Conservation (phyloP, 2,113 vertebrate genomes). For the Danionella cerebrum region DNA sequence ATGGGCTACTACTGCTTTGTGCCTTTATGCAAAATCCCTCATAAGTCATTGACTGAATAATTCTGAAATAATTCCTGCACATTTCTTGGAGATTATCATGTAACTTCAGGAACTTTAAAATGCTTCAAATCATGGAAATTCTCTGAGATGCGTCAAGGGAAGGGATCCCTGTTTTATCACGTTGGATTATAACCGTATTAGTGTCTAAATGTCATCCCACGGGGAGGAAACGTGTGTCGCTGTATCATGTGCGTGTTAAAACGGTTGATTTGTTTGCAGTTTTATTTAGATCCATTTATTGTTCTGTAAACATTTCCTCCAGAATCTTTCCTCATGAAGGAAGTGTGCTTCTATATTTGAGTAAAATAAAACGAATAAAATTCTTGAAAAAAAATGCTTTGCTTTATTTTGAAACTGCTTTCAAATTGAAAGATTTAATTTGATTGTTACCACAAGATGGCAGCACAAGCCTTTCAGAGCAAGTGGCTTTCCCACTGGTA, state of each 20-base stretch:
- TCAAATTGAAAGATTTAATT: not conserved
- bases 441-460: slow-evolving; percentile 28
- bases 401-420: not conserved
- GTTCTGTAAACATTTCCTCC: slow-evolving; percentile 64
- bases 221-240: slow-evolving; percentile 43
- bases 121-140: slow-evolving; percentile 26
- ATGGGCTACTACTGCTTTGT: slow-evolving; percentile 63
- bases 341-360: slow-evolving; percentile 73
- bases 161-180: slow-evolving; percentile 11
- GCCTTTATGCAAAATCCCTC: slow-evolving; percentile 67
- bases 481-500: not conserved
- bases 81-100: slow-evolving; percentile 39
- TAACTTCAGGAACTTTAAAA: slow-evolving; percentile 43
- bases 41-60: slow-evolving; percentile 44
- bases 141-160: slow-evolving; percentile 22
- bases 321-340: slow-evolving; percentile 61
- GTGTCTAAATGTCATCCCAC: slow-evolving; percentile 40
- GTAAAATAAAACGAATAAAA: slow-evolving; percentile 72
- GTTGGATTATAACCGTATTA: slow-evolving; percentile 39
- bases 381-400: slow-evolving; percentile 46
- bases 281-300: slow-evolving; percentile 57
- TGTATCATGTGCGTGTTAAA: slow-evolving; percentile 46
- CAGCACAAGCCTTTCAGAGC: not conserved
- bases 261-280: slow-evolving; percentile 54
- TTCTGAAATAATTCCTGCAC: slow-evolving; percentile 53